phyloP scores from a whole-genome alignment of 2,888 invertebrate species.

The Drosophila anomelani region DNA sequence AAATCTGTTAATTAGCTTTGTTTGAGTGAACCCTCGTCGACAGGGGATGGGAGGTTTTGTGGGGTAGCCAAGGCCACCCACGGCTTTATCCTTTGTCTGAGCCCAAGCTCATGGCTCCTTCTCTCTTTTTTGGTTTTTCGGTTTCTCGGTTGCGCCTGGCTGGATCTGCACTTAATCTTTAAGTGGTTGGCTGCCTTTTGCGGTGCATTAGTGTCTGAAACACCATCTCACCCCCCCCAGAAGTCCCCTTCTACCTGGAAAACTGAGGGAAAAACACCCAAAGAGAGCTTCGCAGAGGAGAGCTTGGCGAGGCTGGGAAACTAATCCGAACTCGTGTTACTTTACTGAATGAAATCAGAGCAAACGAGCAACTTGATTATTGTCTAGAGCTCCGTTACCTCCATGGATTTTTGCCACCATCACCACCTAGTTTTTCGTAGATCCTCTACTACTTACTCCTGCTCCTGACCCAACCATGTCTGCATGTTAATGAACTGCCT shows the following conservation, averaged over 20 bases:
- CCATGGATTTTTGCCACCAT: neutral
- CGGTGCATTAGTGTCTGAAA: constrained; percentile 64
- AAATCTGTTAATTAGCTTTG: constrained; percentile 81
- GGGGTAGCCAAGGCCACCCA: constrained; percentile 25
- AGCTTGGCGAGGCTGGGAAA: constrained; percentile 38
- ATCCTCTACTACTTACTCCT: constrained; percentile 2
- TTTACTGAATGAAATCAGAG: constrained; percentile 70
- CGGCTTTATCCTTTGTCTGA: constrained; percentile 42
- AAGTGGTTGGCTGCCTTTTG: constrained; percentile 76
- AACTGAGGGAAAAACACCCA: neutral
- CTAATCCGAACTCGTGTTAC: constrained; percentile 74
- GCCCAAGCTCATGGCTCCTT: neutral
- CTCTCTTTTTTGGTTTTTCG: constrained; percentile 26
- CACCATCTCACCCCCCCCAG: neutral
- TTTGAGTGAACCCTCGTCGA: constrained; percentile 64
- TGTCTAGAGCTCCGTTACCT: constrained; percentile 49
- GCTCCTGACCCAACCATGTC: constrained; percentile 16
- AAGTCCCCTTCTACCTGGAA: constrained; percentile 5
- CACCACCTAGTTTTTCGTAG: constrained; percentile 1
- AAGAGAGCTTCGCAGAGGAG: neutral
- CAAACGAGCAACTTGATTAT: constrained; percentile 70
- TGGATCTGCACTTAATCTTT: constrained; percentile 78
- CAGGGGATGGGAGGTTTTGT: neutral
- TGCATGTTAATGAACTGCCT: constrained; percentile 70
- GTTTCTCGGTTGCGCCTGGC: constrained; percentile 64